Percentiles rank a stretch among this genome's conserved stretches.
Conservation (phyloP, 2,797 vertebrate genomes). For the Toxotes lorentzi region DNA sequence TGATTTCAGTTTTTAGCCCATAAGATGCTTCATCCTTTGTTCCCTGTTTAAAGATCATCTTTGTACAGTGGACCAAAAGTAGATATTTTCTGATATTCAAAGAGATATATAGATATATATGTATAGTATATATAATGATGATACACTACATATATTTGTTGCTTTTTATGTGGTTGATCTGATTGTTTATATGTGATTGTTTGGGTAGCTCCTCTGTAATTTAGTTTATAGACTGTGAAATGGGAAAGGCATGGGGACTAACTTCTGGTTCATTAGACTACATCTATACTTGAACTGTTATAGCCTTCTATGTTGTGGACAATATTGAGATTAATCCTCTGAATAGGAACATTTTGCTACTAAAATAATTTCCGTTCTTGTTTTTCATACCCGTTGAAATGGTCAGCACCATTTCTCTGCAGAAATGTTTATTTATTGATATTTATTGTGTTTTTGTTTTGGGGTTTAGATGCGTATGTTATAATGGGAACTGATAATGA, state of each 20-base stretch:
- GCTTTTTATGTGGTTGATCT: constrained; percentile 77
- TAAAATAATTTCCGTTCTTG: constrained; percentile 59
- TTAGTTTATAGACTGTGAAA: constrained; percentile 83
- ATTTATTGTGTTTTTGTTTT: constrained; percentile 76
- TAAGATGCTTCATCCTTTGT: constrained; percentile 68
- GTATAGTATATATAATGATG: constrained; percentile 80
- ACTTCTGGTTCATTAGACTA: constrained; percentile 71
- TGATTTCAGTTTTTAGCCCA: constrained; percentile 71
- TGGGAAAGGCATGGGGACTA: constrained; percentile 68
- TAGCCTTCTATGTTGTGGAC: constrained; percentile 74
- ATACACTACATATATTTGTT: constrained; percentile 80
- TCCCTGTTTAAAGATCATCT: constrained; percentile 79
- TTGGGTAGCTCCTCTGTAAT: constrained; percentile 81
- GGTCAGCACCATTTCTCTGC: constrained; percentile 59
- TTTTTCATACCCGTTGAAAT: constrained; percentile 59
- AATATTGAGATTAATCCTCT: constrained; percentile 81
- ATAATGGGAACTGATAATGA: constrained; percentile 45
- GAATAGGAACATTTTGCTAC: constrained; percentile 73
- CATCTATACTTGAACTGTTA: constrained; percentile 84
- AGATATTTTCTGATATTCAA: constrained; percentile 88
- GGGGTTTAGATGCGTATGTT: constrained; percentile 41
- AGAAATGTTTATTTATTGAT: constrained; percentile 83
- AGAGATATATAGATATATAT: constrained; percentile 81
- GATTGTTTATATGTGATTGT: constrained; percentile 77
- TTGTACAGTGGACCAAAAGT: constrained; percentile 88